Evolutionary conservation across 2,888 invertebrate genomes (phyloP).

Genomic region (Cheiracanthium punctorium): DNA sequence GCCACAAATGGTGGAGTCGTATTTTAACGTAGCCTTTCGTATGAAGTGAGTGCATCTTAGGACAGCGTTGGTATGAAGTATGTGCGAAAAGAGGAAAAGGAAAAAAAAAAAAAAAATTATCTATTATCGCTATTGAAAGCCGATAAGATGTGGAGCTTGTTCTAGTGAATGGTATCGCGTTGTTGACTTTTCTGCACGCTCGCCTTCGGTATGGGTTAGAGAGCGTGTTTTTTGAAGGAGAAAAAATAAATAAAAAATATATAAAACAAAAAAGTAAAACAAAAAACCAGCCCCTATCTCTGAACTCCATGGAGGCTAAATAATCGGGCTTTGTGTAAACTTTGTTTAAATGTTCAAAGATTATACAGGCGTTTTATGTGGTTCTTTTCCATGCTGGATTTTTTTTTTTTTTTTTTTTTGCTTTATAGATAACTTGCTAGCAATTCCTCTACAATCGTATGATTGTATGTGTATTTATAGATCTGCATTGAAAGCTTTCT

Average conservation of each 20-base stretch:
- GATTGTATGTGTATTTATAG: too few relatives aligned
- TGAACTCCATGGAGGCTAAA: background rate
- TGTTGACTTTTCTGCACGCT: conserved; percentile 44
- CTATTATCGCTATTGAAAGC: conserved; percentile 40
- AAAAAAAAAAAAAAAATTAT: conserved; percentile 53
- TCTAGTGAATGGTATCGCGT: conserved; percentile 42
- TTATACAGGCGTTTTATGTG: too few relatives aligned
- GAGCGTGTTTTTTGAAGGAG: background rate
- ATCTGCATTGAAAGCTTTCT: too few relatives aligned
- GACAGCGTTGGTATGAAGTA: conserved; percentile 32
- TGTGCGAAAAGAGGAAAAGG: conserved; percentile 44
- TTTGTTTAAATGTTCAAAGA: too few relatives aligned
- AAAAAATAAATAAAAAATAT: conserved; percentile 3
- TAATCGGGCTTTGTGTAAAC: too few relatives aligned
- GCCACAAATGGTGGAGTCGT: background rate
- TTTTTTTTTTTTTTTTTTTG: too few relatives aligned
- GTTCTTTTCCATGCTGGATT: too few relatives aligned
- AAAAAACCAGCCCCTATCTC: background rate
- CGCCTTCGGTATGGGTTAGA: background rate
- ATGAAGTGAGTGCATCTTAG: background rate
- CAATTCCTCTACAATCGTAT: too few relatives aligned
- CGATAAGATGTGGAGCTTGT: conserved; percentile 50
- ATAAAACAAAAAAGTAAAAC: conserved; percentile 1
- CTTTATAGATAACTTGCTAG: too few relatives aligned
- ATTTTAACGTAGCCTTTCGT: conserved; percentile 7